A percentile compares a stretch with the other conserved stretches of the same genome.
These are phyloP conservation scores for Drosophila greeni DNA, from an alignment of 2,888 invertebrate genomes.

Conservation along the genomic window DNA sequence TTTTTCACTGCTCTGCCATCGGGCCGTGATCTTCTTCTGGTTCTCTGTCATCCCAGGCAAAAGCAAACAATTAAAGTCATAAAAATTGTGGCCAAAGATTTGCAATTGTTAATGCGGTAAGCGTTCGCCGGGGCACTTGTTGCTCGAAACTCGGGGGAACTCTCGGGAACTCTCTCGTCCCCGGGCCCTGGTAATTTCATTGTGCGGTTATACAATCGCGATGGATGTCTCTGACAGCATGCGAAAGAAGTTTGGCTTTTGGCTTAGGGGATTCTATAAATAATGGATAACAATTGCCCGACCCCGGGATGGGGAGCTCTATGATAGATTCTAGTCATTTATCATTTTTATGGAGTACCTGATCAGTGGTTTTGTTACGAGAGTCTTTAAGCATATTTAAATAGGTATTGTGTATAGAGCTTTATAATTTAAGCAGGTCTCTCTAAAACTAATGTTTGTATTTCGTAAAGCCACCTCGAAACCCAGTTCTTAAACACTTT, in stretches of 20 bases:
- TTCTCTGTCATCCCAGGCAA: slow-evolving; percentile 28
- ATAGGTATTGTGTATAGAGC: not conserved
- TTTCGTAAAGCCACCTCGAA: not conserved
- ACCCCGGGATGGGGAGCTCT: slow-evolving; percentile 7
- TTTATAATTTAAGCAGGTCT: not conserved
- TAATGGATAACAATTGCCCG: slow-evolving; percentile 28
- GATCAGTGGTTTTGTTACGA: not conserved
- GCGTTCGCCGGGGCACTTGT: slow-evolving; percentile 53
- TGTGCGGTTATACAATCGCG: slow-evolving; percentile 39
- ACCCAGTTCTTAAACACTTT: slow-evolving; percentile 16
- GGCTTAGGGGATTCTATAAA: slow-evolving; percentile 18
- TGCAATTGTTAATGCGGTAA: slow-evolving; percentile 48
- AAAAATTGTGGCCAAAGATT: slow-evolving; percentile 54
- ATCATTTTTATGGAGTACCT: slow-evolving; percentile 5
- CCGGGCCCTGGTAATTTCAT: slow-evolving; percentile 16
- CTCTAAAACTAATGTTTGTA: not conserved
- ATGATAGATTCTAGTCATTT: slow-evolving; percentile 19
- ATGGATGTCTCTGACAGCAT: slow-evolving; percentile 36
- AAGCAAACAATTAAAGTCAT: slow-evolving; percentile 68
- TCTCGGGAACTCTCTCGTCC: not conserved
- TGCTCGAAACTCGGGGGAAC: slow-evolving; percentile 18
- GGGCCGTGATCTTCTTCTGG: slow-evolving; percentile 33
- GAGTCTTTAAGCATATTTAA: not conserved
- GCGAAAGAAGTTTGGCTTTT: slow-evolving; percentile 38
- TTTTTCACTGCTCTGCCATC: slow-evolving; percentile 8